Conservation (phyloP, 2,797 vertebrate species). For the Huso huso region DNA sequence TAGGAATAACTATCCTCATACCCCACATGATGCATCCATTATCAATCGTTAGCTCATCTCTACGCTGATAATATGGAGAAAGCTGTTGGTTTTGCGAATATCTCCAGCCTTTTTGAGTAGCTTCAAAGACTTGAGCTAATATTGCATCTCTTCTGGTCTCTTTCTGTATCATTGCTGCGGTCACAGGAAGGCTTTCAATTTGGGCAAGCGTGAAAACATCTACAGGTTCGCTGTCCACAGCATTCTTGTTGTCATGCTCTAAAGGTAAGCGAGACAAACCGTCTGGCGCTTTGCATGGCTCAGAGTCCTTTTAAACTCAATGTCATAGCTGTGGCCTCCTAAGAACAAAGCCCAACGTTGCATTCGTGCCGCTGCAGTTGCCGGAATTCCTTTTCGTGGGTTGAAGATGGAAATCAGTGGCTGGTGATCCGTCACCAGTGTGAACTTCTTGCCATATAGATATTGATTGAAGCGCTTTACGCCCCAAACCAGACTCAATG, state of each 20-base stretch:
- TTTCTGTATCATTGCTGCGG: conserved; percentile 4
- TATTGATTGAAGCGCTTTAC: neutral
- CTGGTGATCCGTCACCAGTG: too few species aligned
- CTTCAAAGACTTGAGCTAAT: conserved; percentile 2
- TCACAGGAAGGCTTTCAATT: conserved; percentile 8
- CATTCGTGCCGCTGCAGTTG: too few species aligned
- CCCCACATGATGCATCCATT: too few species aligned
- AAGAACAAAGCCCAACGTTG: too few species aligned
- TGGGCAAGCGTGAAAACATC: neutral
- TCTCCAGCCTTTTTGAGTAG: too few species aligned
- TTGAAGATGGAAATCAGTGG: too few species aligned
- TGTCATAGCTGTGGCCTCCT: too few species aligned
- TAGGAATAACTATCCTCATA: too few species aligned
- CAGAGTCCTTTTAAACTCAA: too few species aligned
- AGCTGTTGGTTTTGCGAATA: neutral
- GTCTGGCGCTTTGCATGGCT: conserved; percentile 5
- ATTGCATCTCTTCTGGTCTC: neutral
- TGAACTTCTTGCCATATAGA: neutral
- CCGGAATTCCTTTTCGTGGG: too few species aligned
- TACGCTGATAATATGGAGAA: too few species aligned
- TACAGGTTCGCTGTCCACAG: neutral
- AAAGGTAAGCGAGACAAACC: conserved; percentile 6
- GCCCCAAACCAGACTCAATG: conserved; percentile 3
- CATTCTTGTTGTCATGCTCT: neutral
- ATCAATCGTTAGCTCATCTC: too few species aligned